Conservation (phyloP, 92 coral and sea anemone species). For the Zoanthus gigantus region DNA sequence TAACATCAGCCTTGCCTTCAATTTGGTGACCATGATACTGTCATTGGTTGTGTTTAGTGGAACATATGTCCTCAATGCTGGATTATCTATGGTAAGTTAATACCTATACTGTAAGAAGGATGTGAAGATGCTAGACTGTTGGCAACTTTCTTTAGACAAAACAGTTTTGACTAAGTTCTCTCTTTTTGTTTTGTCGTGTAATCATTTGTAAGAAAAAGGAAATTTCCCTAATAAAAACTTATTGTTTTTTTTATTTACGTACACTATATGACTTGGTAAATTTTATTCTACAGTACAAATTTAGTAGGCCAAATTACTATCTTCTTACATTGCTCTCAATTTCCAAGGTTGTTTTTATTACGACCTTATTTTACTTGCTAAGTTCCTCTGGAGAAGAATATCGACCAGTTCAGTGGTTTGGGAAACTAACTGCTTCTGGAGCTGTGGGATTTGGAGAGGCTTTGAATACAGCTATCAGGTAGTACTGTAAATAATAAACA, state of each 20-base stretch:
- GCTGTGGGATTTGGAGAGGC: conserved; percentile 95
- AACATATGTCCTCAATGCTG: conserved; percentile 94
- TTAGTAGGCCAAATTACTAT: not conserved
- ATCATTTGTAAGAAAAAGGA: too few species aligned
- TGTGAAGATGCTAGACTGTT: too few species aligned
- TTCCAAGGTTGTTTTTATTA: conserved; percentile 86
- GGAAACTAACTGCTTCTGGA: conserved; percentile 86
- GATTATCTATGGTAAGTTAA: conserved; percentile 86
- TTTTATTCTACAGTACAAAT: too few species aligned
- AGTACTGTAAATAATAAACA: not conserved
- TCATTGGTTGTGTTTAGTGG: conserved; percentile 97
- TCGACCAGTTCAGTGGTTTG: conserved; percentile 97
- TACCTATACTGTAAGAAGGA: too few species aligned
- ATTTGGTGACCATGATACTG: conserved; percentile 85
- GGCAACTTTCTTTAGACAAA: too few species aligned
- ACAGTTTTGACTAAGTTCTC: too few species aligned
- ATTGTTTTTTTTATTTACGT: too few species aligned
- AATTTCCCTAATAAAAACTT: too few species aligned
- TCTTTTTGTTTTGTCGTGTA: too few species aligned
- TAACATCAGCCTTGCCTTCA: conserved; percentile 89
- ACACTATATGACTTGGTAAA: too few species aligned
- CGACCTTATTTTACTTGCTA: conserved; percentile 92
- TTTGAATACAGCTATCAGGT: conserved; percentile 94
- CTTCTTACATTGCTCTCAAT: not conserved
- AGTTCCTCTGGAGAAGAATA: conserved; percentile 95